Evolutionary conservation across 2,888 invertebrate species (phyloP).

Genomic region (Patella ulyssiponensis): DNA sequence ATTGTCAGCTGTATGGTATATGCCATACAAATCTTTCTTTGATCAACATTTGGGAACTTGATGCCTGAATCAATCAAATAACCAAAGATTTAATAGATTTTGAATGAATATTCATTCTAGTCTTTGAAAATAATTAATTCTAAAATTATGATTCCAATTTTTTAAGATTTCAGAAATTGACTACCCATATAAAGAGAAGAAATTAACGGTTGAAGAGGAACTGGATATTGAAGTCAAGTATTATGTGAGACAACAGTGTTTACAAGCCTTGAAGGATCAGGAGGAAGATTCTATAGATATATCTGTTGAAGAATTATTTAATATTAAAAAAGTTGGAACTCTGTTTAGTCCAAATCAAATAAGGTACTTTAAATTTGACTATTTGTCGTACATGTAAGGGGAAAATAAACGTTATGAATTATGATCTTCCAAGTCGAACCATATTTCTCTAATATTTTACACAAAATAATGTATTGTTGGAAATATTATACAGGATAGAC

Average conservation of each 20-base stretch:
- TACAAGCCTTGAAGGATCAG: not conserved
- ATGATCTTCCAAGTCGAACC: too few relatives aligned
- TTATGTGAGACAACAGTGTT: conserved; percentile 8
- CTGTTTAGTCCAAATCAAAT: not conserved
- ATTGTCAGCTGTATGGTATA: too few relatives aligned
- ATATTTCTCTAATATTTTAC: too few relatives aligned
- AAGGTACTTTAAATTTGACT: not conserved
- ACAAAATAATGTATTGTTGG: too few relatives aligned
- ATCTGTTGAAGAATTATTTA: not conserved
- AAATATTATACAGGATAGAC: too few relatives aligned
- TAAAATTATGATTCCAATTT: not conserved
- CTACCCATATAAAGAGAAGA: conserved; percentile 31
- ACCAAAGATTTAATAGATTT: too few relatives aligned
- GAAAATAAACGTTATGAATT: too few relatives aligned
- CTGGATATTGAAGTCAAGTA: conserved; percentile 24
- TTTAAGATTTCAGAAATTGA: conserved; percentile 33
- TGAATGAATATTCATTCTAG: too few relatives aligned
- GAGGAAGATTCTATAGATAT: not conserved
- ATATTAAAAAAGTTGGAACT: not conserved
- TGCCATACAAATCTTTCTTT: not conserved
- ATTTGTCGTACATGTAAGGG: too few relatives aligned
- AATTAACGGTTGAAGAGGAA: conserved; percentile 30
- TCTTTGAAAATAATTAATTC: too few relatives aligned
- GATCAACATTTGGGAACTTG: not conserved
- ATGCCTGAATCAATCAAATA: not conserved